These are phyloP conservation scores for Mallotus villosus DNA, from an alignment of 2,797 vertebrate species.

Conservation along the genomic window DNA sequence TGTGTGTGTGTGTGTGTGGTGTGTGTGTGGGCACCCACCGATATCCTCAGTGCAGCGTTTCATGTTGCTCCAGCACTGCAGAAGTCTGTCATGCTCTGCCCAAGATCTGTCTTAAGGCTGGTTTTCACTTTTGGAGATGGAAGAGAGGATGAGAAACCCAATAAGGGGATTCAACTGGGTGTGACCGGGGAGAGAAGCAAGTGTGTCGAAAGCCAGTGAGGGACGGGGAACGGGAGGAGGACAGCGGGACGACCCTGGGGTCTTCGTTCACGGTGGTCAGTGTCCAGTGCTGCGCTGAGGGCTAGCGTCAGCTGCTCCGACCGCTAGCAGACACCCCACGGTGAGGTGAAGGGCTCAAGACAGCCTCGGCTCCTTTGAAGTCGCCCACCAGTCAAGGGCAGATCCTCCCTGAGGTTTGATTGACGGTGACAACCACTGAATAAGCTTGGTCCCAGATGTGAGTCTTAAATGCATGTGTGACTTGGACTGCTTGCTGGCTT, in stretches of 20 bases:
- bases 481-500: background rate
- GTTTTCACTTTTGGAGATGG: slow-evolving; percentile 52
- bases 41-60: slow-evolving; percentile 33
- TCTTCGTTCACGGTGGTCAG: slow-evolving; percentile 9
- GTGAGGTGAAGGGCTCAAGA: slow-evolving; percentile 14
- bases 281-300: slow-evolving; percentile 21
- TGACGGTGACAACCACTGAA: background rate
- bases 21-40: slow-evolving; percentile 33
- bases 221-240: slow-evolving; percentile 39
- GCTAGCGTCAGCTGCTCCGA: slow-evolving; percentile 5
- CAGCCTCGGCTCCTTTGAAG: background rate
- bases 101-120: slow-evolving; percentile 57
- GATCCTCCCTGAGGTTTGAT: background rate
- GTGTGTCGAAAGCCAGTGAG: too few relatives aligned
- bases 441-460: background rate
- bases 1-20: slow-evolving; percentile 27
- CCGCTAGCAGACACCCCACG: slow-evolving; percentile 21
- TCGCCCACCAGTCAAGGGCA: background rate
- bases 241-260: slow-evolving; percentile 26
- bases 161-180: too few relatives aligned
- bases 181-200: too few relatives aligned
- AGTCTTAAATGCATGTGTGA: background rate
- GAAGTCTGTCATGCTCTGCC: slow-evolving; percentile 57
- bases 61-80: slow-evolving; percentile 60
- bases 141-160: slow-evolving; percentile 13